Evolutionary conservation across 2,113 vertebrate genomes (phyloP).

Genomic region (Tiliqua scincoides): DNA sequence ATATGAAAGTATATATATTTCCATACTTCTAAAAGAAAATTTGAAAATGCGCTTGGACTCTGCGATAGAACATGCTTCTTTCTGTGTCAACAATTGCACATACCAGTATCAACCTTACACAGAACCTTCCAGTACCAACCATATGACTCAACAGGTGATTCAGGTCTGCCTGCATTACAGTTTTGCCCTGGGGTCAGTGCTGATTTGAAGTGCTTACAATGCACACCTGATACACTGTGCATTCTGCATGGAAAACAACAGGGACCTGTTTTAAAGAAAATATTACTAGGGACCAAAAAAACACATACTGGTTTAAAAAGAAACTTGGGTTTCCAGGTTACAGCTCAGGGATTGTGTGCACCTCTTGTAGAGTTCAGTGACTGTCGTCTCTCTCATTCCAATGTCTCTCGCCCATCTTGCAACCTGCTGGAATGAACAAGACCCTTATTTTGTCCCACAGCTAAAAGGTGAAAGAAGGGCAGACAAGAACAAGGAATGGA

Average conservation of each 20-base stretch:
- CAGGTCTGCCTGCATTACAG: constrained; percentile 18
- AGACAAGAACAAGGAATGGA: background rate
- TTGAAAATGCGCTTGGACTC: background rate
- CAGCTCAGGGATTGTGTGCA: background rate
- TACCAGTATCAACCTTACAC: no score
- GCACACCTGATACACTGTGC: background rate
- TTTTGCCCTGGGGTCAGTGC: background rate
- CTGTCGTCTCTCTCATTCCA: no score
- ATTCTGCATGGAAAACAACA: background rate
- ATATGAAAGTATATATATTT: no score
- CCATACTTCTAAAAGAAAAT: background rate
- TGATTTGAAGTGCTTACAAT: background rate
- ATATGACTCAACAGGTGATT: constrained; percentile 62
- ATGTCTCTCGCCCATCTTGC: background rate
- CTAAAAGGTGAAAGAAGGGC: background rate
- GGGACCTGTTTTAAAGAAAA: background rate
- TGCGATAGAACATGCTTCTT: background rate
- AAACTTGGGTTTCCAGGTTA: background rate
- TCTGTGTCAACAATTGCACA: background rate
- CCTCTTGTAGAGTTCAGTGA: background rate
- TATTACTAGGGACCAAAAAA: background rate
- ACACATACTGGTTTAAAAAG: background rate
- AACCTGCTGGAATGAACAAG: background rate
- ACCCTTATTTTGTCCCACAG: background rate
- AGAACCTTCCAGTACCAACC: constrained; percentile 3